These are phyloP conservation scores for Gnathonemus longibarbis DNA, from an alignment of 2,113 vertebrate genomes.

Conservation along the genomic window DNA sequence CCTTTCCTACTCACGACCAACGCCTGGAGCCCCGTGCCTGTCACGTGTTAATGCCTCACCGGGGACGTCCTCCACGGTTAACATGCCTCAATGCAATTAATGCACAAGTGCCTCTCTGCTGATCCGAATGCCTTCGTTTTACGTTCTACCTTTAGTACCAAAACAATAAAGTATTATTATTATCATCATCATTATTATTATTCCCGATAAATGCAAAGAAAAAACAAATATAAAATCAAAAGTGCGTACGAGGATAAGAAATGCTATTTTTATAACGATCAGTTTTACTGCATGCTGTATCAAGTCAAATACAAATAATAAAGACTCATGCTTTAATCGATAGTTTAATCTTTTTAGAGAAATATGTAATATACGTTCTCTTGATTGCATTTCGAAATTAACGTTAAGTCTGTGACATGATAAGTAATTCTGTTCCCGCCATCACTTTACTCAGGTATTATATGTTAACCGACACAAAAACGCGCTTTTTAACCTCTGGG, in stretches of 20 bases:
- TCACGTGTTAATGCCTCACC: conserved; percentile 21
- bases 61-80: conserved; percentile 9
- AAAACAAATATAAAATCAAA: neutral
- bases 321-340: neutral
- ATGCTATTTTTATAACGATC: neutral
- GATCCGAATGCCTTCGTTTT: neutral
- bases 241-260: neutral
- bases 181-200: neutral
- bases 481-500: neutral
- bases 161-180: neutral
- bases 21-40: neutral
- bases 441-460: neutral
- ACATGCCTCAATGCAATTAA: neutral
- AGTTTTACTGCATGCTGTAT: neutral
- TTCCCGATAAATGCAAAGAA: neutral
- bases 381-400: neutral
- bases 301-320: neutral
- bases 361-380: neutral
- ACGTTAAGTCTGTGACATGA: neutral
- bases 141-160: neutral
- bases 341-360: neutral
- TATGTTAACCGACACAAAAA: neutral
- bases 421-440: neutral
- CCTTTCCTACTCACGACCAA: neutral
- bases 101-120: neutral